Evolutionary conservation across 1,140 invertebrate species (phyloP).

Genomic region (Hermatobates lingyangjiaoensis): DNA sequence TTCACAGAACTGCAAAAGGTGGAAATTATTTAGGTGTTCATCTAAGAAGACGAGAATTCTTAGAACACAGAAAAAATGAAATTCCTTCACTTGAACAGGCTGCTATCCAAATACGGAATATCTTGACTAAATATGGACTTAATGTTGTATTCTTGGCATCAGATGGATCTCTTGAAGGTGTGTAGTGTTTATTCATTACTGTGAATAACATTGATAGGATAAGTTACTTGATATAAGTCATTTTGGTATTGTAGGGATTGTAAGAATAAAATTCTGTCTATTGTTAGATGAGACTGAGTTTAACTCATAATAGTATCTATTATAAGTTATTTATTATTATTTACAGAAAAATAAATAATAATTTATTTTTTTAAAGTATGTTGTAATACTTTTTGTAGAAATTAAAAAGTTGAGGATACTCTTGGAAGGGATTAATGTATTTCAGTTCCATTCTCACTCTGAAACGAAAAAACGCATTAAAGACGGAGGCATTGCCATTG

Average conservation of each 20-base stretch:
- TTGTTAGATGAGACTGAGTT: too few relatives aligned
- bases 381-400: constrained; percentile 25
- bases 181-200: neutral
- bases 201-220: too few relatives aligned
- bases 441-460: constrained; percentile 28
- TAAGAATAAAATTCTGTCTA: too few relatives aligned
- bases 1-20: constrained; percentile 33
- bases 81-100: constrained; percentile 51
- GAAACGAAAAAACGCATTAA: constrained; percentile 32
- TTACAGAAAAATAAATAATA: too few relatives aligned
- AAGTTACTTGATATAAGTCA: too few relatives aligned
- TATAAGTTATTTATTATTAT: too few relatives aligned
- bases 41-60: constrained; percentile 68
- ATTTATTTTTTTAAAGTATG: neutral
- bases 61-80: constrained; percentile 38
- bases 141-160: constrained; percentile 60
- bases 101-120: constrained; percentile 43
- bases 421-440: constrained; percentile 27
- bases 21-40: constrained; percentile 64
- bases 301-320: too few relatives aligned
- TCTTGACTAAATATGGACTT: constrained; percentile 36
- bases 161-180: constrained; percentile 41
- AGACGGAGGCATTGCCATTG: constrained; percentile 80
- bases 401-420: constrained; percentile 27
- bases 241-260: too few relatives aligned